Base-by-base conservation (phyloP, 2,113 vertebrate species). In the Vidua macroura region DNA sequence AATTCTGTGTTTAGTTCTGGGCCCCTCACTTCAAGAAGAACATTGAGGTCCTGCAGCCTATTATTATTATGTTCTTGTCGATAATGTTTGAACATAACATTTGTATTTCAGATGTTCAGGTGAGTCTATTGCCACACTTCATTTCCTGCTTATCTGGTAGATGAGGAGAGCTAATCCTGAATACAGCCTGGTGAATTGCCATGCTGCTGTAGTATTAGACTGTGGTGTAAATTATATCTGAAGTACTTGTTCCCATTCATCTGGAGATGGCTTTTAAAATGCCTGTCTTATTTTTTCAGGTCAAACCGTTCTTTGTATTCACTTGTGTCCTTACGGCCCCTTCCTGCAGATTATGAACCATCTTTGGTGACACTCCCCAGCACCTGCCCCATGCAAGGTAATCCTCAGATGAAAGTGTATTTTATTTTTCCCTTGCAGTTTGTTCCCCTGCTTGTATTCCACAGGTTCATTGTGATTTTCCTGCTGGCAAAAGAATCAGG, bases 301-400 rank as follows among this genome's bases (percentile, higher is more conserved):
- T 99, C 99, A 92, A 99, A 99, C 92, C 98, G 98, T 92, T 99
- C 98, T 35, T 92, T 99, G 19, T 99, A 98, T 96, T 98, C 98
- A 8, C 97, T 99, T 39, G 98, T 99, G 51, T 99, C 99, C 68
- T 98, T 99, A 91, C 98, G 98, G 59, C 99, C 99, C 46, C 98
- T 99, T 85, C 98, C 99, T 6, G 88, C 97, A 41, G 98, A 99
- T 97, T 99, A 98, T 96, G 98, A 99, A 23, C 99, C 99, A 27
- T 92, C 96, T 13, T 78, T 97, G 68, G 97, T 98, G 93, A 97
- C 96, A 83, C 97, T 98, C 80, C 99, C 99, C 8, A 98, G 98
- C 10, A 97, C 95, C 76, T 98, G 80, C 92, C 97, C 97, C 31
- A 80, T 70, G 46, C 97, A 98, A 98, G 98, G 99, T 98, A 98